Percentiles rank a stretch among this genome's conserved stretches.
Conservation (phyloP, 1,140 invertebrate species). For the Brachionus angularis region DNA sequence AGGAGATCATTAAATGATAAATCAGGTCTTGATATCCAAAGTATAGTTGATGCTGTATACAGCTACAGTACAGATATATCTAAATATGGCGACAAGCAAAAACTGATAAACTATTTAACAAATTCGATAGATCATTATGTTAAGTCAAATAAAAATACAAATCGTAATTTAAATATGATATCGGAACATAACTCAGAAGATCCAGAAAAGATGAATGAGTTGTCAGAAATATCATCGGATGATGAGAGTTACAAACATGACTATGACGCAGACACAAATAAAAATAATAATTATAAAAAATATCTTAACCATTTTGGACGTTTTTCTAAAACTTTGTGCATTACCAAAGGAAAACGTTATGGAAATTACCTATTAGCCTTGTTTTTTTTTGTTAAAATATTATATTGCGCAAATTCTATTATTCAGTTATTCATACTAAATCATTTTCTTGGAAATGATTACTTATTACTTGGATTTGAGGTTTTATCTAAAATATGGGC, state of each 20-base stretch:
- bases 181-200: background rate
- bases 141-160: background rate
- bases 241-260: background rate
- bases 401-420: conserved; percentile 60
- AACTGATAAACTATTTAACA: conserved; percentile 25
- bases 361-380: conserved; percentile 59
- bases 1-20: conserved; percentile 42
- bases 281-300: background rate
- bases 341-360: conserved; percentile 55
- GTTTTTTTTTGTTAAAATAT: conserved; percentile 60
- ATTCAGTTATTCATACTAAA: conserved; percentile 60
- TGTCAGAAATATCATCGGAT: background rate
- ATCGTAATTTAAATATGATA: background rate
- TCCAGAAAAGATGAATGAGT: background rate
- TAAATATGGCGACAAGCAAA: conserved; percentile 17
- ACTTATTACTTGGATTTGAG: conserved; percentile 59
- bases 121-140: conserved; percentile 38
- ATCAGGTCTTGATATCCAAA: conserved; percentile 37
- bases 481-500: conserved; percentile 55
- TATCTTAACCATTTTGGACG: background rate
- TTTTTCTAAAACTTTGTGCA: conserved; percentile 23
- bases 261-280: background rate
- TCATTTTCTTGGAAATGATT: conserved; percentile 59
- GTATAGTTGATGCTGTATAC: conserved; percentile 30
- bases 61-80: background rate